These are phyloP conservation scores for Apis dorsata DNA, from an alignment of 1,140 invertebrate genomes.

Conservation along the genomic window DNA sequence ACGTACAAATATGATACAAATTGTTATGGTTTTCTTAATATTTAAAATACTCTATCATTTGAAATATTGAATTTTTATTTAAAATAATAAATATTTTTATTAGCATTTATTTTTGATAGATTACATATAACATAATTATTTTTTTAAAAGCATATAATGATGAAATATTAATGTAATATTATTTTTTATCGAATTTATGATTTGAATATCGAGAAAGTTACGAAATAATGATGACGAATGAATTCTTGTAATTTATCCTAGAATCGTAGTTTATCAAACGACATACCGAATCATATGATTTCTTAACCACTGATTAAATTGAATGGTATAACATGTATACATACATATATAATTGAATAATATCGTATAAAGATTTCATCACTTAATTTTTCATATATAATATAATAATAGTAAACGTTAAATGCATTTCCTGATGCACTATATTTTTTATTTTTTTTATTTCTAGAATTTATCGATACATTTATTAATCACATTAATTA, in stretches of 20 bases:
- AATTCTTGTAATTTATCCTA: not conserved
- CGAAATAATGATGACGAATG: not conserved
- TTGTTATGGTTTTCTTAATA: no score
- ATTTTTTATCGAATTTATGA: not conserved
- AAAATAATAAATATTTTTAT: not conserved
- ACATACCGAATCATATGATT: not conserved
- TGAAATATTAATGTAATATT: not conserved
- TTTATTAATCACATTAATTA: not conserved
- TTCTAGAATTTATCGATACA: not conserved
- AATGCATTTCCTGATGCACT: not conserved
- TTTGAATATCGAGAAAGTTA: not conserved
- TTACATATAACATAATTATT: not conserved
- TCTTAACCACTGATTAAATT: not conserved
- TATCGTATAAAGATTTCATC: not conserved
- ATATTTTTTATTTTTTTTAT: not conserved
- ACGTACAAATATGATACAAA: no score
- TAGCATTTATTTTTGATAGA: not conserved
- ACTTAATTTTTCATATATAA: not conserved
- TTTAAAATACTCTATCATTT: no score
- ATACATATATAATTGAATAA: not conserved
- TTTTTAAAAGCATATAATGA: not conserved
- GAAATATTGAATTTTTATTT: not conserved
- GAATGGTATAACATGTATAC: not conserved
- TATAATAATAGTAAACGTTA: not conserved
- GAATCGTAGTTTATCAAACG: constrained; percentile 5